Percentiles rank a stretch among this genome's conserved stretches.
These are phyloP conservation scores for Notodonta ziczac DNA, from an alignment of 2,888 invertebrate genomes.

Conservation along the genomic window DNA sequence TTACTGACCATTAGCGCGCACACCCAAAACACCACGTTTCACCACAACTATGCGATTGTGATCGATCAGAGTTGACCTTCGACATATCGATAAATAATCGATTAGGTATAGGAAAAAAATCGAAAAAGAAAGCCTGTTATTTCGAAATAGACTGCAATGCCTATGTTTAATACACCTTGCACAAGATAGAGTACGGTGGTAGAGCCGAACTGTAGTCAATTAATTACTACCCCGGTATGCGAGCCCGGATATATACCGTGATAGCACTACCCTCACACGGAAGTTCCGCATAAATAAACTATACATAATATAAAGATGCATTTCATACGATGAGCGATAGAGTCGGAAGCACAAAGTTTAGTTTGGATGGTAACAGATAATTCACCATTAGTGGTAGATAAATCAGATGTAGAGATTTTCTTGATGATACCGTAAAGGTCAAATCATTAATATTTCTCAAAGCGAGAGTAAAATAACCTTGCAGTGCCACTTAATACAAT, in stretches of 20 bases:
- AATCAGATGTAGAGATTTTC: too few relatives aligned
- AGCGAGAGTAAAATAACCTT: constrained; percentile 22
- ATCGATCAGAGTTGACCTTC: constrained; percentile 11
- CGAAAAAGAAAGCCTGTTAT: neutral
- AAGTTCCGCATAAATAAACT: too few relatives aligned
- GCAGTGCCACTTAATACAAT: constrained; percentile 12
- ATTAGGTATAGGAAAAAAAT: neutral
- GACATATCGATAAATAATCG: constrained; percentile 10
- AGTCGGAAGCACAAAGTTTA: too few relatives aligned
- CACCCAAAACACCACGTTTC: constrained; percentile 15
- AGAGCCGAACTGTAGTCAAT: too few relatives aligned
- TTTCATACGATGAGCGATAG: too few relatives aligned
- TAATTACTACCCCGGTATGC: too few relatives aligned
- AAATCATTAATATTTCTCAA: constrained; percentile 14
- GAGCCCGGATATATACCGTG: too few relatives aligned
- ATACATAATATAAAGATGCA: too few relatives aligned
- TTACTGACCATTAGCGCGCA: neutral
- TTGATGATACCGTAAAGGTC: constrained; percentile 9
- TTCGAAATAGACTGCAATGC: neutral
- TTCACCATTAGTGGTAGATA: neutral
- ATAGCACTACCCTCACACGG: too few relatives aligned
- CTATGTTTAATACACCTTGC: neutral
- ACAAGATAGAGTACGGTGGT: too few relatives aligned
- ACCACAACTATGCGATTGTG: constrained; percentile 16
- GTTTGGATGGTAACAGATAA: neutral